Conservation (phyloP, 2,888 invertebrate genomes). For the Drosophila gaucha region DNA sequence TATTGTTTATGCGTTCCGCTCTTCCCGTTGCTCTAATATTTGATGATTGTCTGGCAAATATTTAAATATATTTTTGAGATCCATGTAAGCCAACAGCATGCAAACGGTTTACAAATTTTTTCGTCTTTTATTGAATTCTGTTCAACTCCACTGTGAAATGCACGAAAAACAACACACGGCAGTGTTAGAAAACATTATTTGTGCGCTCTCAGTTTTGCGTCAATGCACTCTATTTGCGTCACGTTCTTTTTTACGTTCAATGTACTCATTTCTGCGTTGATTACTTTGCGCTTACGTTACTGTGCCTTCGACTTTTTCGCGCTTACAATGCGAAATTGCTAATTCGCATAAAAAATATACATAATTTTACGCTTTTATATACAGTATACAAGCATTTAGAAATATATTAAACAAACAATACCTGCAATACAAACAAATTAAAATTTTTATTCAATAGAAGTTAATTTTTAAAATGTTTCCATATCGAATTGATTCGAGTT, state of each 20-base stretch:
- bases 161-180: slow-evolving; percentile 47
- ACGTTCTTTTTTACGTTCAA: neutral
- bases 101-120: slow-evolving; percentile 22
- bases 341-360: no score
- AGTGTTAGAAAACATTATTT: slow-evolving; percentile 28
- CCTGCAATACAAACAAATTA: no score
- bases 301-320: neutral
- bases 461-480: no score
- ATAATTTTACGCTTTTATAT: no score
- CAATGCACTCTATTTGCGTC: neutral
- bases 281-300: neutral
- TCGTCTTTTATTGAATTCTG: slow-evolving; percentile 48
- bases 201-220: slow-evolving; percentile 20
- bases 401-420: no score
- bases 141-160: slow-evolving; percentile 54
- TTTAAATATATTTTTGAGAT: slow-evolving; percentile 21
- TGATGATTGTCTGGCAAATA: slow-evolving; percentile 1
- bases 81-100: slow-evolving; percentile 11
- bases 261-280: neutral
- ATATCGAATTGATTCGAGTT: no score
- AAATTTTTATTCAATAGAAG: no score
- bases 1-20: neutral
- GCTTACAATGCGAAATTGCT: no score
- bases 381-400: no score
- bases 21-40: neutral